Evolutionary conservation across 1,140 invertebrate species (phyloP).

Genomic region (Melitaea cinxia): DNA sequence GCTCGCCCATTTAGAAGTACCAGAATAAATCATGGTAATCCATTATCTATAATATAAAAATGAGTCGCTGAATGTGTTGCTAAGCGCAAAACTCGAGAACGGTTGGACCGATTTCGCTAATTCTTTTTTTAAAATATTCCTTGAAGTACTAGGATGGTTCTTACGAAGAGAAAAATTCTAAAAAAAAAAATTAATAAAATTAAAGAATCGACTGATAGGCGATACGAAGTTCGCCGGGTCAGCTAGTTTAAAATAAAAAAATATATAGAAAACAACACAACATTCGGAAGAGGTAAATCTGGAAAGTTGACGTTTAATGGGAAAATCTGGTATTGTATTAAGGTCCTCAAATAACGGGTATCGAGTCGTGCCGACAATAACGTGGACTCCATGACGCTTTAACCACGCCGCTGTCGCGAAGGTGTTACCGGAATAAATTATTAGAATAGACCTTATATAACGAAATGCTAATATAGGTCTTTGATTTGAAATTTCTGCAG

Average conservation of each 20-base stretch:
- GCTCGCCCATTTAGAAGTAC: background rate
- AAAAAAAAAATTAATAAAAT: too few relatives aligned
- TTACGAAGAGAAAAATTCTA: too few relatives aligned
- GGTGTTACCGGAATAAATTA: slow-evolving; percentile 10
- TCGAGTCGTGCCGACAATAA: slow-evolving; percentile 23
- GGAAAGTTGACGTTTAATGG: slow-evolving; percentile 5
- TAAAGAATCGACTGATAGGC: too few relatives aligned
- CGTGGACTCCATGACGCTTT: slow-evolving; percentile 24
- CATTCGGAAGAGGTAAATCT: background rate
- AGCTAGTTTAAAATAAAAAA: background rate
- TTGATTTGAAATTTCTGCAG: background rate
- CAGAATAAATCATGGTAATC: background rate
- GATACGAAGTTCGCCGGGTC: too few relatives aligned
- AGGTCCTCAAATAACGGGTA: slow-evolving; percentile 23
- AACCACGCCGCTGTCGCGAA: slow-evolving; percentile 3
- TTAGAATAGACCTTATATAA: background rate
- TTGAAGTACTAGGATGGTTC: too few relatives aligned
- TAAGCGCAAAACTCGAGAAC: too few relatives aligned
- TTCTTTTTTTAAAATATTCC: too few relatives aligned
- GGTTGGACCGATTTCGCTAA: too few relatives aligned
- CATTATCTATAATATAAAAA: background rate
- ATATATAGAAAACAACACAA: background rate
- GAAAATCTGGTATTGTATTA: slow-evolving; percentile 7
- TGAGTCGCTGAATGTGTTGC: too few relatives aligned
- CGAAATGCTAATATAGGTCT: background rate